Evolutionary conservation across 2,113 vertebrate genomes (phyloP).

Genomic region (Gambusia affinis): DNA sequence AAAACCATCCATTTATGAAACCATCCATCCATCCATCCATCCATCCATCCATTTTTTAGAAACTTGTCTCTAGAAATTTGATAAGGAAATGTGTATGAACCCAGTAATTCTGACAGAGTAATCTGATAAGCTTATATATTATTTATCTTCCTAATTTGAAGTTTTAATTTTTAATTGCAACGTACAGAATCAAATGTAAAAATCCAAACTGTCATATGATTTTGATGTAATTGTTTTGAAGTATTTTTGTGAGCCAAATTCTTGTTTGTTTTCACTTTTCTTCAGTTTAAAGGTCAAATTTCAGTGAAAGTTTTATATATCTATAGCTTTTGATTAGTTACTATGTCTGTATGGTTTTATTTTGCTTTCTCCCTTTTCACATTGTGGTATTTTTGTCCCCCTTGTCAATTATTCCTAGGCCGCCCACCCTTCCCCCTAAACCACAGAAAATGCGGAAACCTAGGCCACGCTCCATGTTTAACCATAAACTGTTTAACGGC

Average conservation of each 20-base stretch:
- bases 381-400: slow-evolving; percentile 76
- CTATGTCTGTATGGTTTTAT: slow-evolving; percentile 8
- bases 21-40: too few species aligned
- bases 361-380: slow-evolving; percentile 38
- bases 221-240: neutral
- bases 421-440: slow-evolving; percentile 97
- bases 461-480: slow-evolving; percentile 97
- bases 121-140: neutral
- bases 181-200: neutral
- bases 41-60: too few species aligned
- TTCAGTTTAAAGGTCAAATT: neutral
- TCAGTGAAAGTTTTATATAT: neutral
- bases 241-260: neutral
- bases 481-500: slow-evolving; percentile 99
- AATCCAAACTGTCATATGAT: too few species aligned
- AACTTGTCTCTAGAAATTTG: too few species aligned
- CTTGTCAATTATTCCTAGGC: slow-evolving; percentile 85
- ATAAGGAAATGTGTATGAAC: neutral
- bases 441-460: slow-evolving; percentile 99
- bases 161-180: neutral
- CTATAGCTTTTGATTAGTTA: neutral
- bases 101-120: neutral
- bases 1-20: too few species aligned
- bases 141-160: neutral
- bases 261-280: neutral